Base-by-base conservation (phyloP, 2,888 invertebrate species). In the Saturnia japonica region DNA sequence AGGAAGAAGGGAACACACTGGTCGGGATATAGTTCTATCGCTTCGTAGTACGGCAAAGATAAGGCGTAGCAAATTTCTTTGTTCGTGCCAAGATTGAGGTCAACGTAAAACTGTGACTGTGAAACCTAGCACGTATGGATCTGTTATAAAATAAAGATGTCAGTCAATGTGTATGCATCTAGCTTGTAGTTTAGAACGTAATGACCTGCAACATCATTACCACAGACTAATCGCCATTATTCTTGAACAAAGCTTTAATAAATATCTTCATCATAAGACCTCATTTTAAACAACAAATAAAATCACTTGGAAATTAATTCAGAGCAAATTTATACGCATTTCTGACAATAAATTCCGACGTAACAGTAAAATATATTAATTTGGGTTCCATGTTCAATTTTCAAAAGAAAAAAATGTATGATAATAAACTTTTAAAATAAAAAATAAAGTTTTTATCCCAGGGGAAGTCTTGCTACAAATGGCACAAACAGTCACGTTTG, bases 401-500 rank as follows among this genome's bases (percentile, higher is more conserved):
- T n/a, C n/a, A n/a, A n/a, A 14, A 7, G 28, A 19, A 3, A 60
- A 28, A 28, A 60, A 11, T 22, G 22, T 22, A 54, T 11, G 22
- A n/a, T 11, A 60, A 60, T 60, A 28, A 25, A 25, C 57, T 25
- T 60, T 60, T 28, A 60, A 60, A 28, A 60, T 11, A 14, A 3
- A 14, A 25, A 28, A 28, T 60, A 12, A 14, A 60, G 25, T 60
- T 60, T n/a, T 60, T 28, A 60, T 14, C 57, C 54, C 14, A 16
- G 14, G 25, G 57, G 12, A 14, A 60, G 14, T 28, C 57, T 28
- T 25, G 28, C 28, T 28, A 28, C 57, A 60, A 60, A 60, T 25
- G 57, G 14, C 25, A 57, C 47, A 47, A 47, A n/a, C 47, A 47
- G 67, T 68, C 51, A 68, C 68, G 47, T 47, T 34, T 19, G 19